Evolutionary conservation across 1,140 invertebrate species (phyloP).

Genomic region (Nasonia giraulti): DNA sequence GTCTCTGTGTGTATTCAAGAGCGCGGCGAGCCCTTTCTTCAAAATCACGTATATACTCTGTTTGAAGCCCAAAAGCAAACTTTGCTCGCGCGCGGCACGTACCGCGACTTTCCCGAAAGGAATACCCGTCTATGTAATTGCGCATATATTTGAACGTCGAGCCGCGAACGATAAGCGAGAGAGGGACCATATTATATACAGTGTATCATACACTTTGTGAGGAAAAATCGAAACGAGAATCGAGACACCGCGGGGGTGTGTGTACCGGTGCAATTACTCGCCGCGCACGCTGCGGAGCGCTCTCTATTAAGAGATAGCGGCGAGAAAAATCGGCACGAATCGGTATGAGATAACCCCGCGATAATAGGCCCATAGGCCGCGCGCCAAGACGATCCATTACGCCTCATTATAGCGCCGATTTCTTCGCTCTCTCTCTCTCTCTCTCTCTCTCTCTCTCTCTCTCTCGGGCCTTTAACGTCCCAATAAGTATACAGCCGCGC

Average conservation of each 20-base stretch:
- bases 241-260: no score
- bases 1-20: neutral
- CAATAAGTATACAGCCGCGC: conserved; percentile 2
- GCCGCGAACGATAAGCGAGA: neutral
- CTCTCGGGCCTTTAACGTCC: conserved; percentile 19
- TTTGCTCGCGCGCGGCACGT: neutral
- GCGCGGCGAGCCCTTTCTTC: conserved; percentile 12
- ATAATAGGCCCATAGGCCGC: no score
- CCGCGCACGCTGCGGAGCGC: no score
- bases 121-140: no score
- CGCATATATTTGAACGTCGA: neutral
- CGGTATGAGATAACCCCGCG: no score
- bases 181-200: neutral
- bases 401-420: conserved; percentile 17
- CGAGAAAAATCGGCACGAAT: neutral
- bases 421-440: no score
- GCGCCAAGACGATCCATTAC: conserved; percentile 13
- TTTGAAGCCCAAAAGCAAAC: neutral
- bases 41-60: neutral
- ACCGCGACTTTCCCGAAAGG: conserved; percentile 2
- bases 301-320: no score
- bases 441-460: no score
- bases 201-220: neutral
- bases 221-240: no score
- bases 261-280: no score